Evolutionary conservation across 1,140 invertebrate species (phyloP).

Genomic region (Drosophila carrolli): DNA sequence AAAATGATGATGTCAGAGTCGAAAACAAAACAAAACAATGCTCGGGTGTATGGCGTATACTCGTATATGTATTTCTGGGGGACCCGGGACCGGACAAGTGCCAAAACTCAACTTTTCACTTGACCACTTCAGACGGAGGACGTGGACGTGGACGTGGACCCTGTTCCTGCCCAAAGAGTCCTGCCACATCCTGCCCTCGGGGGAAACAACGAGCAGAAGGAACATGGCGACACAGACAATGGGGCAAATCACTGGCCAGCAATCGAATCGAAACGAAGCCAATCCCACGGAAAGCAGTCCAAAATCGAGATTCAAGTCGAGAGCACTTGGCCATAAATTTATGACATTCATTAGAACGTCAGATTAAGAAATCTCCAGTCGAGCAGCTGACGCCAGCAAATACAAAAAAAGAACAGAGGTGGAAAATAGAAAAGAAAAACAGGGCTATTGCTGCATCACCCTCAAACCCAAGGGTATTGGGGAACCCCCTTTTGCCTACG

Average conservation of each 20-base stretch:
- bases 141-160: constrained; percentile 1
- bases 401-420: background rate
- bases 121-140: constrained; percentile 69
- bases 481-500: background rate
- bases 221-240: constrained; percentile 38
- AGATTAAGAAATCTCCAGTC: constrained; percentile 78
- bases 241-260: constrained; percentile 62
- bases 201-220: constrained; percentile 1
- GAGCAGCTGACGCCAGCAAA: constrained; percentile 76
- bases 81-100: constrained; percentile 57
- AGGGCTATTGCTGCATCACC: constrained; percentile 8
- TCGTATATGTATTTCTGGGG: background rate
- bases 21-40: constrained; percentile 59
- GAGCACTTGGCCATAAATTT: constrained; percentile 80
- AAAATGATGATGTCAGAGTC: constrained; percentile 80
- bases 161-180: constrained; percentile 22
- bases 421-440: constrained; percentile 8
- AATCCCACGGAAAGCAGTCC: constrained; percentile 29
- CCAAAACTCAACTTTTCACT: constrained; percentile 77
- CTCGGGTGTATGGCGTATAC: background rate
- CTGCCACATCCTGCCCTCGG: constrained; percentile 24
- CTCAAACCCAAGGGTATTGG: background rate
- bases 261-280: constrained; percentile 58
- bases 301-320: constrained; percentile 16
- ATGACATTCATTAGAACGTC: constrained; percentile 84